Percentiles rank a stretch among this genome's conserved stretches.
These are phyloP conservation scores for Aromia moschata DNA, from an alignment of 2,888 invertebrate genomes.

Conservation along the genomic window DNA sequence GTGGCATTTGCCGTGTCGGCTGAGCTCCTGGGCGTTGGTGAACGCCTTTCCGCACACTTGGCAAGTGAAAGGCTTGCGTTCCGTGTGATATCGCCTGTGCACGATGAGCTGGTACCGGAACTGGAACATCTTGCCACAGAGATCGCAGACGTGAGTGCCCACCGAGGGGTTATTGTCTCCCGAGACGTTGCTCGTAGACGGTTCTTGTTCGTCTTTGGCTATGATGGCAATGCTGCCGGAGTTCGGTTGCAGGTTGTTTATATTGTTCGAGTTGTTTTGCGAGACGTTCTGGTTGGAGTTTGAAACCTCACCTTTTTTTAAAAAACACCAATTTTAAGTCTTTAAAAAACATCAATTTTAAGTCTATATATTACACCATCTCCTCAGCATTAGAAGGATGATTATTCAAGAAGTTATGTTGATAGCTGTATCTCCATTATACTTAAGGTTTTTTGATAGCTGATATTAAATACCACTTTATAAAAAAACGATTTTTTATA, in stretches of 20 bases:
- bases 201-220: conserved; percentile 64
- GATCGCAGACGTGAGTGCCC: conserved; percentile 79
- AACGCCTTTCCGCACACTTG: conserved; percentile 81
- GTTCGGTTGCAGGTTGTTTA: conserved; percentile 36
- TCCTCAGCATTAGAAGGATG: too few species aligned
- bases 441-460: too few species aligned
- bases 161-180: conserved; percentile 62
- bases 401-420: too few species aligned
- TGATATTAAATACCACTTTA: too few species aligned
- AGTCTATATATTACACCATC: too few species aligned
- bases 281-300: conserved; percentile 38
- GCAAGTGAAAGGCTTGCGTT: conserved; percentile 83
- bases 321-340: too few species aligned
- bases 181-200: conserved; percentile 64
- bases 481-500: too few species aligned
- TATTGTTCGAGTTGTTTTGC: conserved; percentile 36
- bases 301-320: conserved; percentile 39
- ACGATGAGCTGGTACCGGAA: conserved; percentile 89
- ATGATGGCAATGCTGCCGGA: conserved; percentile 46
- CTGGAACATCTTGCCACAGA: conserved; percentile 87
- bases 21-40: conserved; percentile 80
- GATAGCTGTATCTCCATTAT: too few species aligned
- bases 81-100: conserved; percentile 84
- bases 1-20: conserved; percentile 85
- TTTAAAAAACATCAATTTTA: too few species aligned